These are phyloP conservation scores for Pollenia griseotomentosa DNA, from an alignment of 2,888 invertebrate species.

Conservation along the genomic window DNA sequence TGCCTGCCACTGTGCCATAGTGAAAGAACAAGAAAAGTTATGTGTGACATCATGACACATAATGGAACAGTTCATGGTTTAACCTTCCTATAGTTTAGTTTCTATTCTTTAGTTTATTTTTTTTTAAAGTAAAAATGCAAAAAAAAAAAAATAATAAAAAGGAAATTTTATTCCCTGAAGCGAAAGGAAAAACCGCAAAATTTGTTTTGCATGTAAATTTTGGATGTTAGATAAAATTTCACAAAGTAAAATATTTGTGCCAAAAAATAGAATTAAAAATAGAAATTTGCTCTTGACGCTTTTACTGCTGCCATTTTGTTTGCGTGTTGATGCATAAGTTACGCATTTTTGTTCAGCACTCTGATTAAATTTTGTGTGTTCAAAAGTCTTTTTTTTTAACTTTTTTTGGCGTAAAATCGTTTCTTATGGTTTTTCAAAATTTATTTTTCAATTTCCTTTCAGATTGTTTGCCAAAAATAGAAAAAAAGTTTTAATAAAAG, in stretches of 20 bases:
- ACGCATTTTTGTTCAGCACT: slow-evolving; percentile 50
- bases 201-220: slow-evolving; percentile 32
- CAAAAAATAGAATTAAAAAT: slow-evolving; percentile 37
- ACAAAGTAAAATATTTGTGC: slow-evolving; percentile 52
- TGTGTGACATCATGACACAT: slow-evolving; percentile 55
- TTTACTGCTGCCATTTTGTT: slow-evolving; percentile 19
- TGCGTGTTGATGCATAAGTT: slow-evolving; percentile 61
- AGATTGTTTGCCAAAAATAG: slow-evolving; percentile 51
- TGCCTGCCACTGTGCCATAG: not conserved
- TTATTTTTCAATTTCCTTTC: slow-evolving; percentile 51
- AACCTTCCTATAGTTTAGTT: slow-evolving; percentile 50
- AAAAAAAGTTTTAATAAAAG: not conserved
- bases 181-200: slow-evolving; percentile 39
- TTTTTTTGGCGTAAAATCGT: slow-evolving; percentile 54
- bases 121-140: not conserved
- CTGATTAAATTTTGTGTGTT: slow-evolving; percentile 52
- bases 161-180: slow-evolving; percentile 39
- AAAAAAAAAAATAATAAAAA: not conserved
- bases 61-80: slow-evolving; percentile 51
- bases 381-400: slow-evolving; percentile 8
- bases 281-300: not conserved
- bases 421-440: slow-evolving; percentile 54
- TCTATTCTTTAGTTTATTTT: slow-evolving; percentile 7
- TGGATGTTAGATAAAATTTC: slow-evolving; percentile 14
- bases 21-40: slow-evolving; percentile 32